phyloP scores from a whole-genome alignment of 2,113 vertebrate genomes.

The Aix galericulata region DNA sequence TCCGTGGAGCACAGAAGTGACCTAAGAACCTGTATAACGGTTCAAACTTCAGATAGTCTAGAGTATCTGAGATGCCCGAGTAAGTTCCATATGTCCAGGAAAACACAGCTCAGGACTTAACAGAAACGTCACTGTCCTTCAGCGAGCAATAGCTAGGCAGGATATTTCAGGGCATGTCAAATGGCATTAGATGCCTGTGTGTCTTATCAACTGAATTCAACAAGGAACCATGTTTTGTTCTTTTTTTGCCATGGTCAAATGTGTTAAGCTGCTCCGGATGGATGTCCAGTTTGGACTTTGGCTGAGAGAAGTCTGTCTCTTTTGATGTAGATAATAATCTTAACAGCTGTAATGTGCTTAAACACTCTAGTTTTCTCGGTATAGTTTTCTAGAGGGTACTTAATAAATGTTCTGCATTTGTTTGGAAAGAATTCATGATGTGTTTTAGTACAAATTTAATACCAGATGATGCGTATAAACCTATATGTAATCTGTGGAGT shows the following conservation, averaged over 20 bases:
- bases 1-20: background rate
- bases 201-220: background rate
- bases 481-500: background rate
- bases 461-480: background rate
- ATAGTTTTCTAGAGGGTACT: background rate
- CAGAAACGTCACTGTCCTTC: background rate
- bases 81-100: background rate
- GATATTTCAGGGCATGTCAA: background rate
- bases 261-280: background rate
- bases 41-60: background rate
- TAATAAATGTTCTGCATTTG: background rate
- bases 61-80: fast-evolving
- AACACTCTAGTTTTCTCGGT: background rate
- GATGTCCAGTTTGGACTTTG: background rate
- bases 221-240: background rate
- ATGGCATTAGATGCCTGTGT: background rate
- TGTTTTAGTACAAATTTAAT: background rate
- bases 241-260: background rate
- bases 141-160: background rate
- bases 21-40: background rate
- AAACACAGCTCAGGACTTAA: background rate
- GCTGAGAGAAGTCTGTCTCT: background rate
- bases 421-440: background rate
- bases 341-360: background rate
- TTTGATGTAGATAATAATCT: background rate